Evolutionary conservation across 2,888 invertebrate species (phyloP).

Genomic region (Cheiracanthium punctorium): DNA sequence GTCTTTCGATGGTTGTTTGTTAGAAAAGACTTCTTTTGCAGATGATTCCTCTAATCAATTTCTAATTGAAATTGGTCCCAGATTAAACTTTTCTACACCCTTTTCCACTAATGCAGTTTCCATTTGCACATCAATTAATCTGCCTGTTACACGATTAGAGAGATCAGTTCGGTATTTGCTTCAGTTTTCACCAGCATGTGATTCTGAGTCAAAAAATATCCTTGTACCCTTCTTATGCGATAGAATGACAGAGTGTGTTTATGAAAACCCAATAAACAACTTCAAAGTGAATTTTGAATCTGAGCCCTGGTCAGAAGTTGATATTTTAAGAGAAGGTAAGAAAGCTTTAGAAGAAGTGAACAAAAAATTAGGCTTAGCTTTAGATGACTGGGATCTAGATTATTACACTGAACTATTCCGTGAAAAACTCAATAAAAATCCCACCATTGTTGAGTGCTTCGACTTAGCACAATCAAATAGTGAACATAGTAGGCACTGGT

Average conservation of each 20-base stretch:
- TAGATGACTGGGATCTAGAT: slow-evolving; percentile 93
- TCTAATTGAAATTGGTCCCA: slow-evolving; percentile 74
- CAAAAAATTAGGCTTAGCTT: slow-evolving; percentile 87
- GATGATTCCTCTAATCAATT: background rate
- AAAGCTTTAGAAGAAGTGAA: slow-evolving; percentile 88
- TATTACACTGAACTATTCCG: slow-evolving; percentile 92
- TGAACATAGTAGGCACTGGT: slow-evolving; percentile 99
- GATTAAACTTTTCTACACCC: slow-evolving; percentile 95
- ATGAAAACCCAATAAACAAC: slow-evolving; percentile 81
- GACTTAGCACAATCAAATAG: slow-evolving; percentile 98
- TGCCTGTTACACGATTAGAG: slow-evolving; percentile 87
- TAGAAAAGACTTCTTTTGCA: slow-evolving; percentile 9
- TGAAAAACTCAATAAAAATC: slow-evolving; percentile 89
- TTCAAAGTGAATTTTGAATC: slow-evolving; percentile 79
- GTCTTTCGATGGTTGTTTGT: slow-evolving; percentile 77
- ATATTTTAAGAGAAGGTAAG: slow-evolving; percentile 80
- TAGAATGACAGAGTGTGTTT: slow-evolving; percentile 94
- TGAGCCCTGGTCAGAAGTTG: slow-evolving; percentile 88
- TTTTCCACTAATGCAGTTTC: slow-evolving; percentile 97
- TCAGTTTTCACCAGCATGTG: slow-evolving; percentile 71
- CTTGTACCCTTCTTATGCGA: slow-evolving; percentile 82
- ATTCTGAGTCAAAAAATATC: slow-evolving; percentile 20
- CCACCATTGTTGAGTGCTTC: slow-evolving; percentile 97
- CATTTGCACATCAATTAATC: slow-evolving; percentile 85
- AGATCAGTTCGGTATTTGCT: slow-evolving; percentile 84